Evolutionary conservation across 2,888 invertebrate genomes (phyloP).

Genomic region (Drosophila kanekoi): DNA sequence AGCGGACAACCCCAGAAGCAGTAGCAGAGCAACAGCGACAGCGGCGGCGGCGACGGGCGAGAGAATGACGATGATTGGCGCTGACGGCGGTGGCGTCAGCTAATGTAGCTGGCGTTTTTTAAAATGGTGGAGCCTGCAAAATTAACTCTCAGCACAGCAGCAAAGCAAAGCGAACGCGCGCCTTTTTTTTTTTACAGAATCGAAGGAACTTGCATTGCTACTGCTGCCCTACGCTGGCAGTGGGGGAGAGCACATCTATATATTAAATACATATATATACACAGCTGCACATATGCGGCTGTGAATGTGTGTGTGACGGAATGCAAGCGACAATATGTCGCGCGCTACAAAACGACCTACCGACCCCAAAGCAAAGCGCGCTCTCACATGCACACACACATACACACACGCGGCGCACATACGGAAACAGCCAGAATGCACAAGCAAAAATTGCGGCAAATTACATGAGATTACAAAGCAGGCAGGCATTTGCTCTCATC

Average conservation of each 20-base stretch:
- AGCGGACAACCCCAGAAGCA: conserved; percentile 34
- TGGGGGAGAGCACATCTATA: conserved; percentile 29
- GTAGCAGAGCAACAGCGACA: conserved; percentile 46
- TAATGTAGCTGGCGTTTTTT: conserved; percentile 54
- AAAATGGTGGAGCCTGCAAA: conserved; percentile 74
- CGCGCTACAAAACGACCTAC: conserved; percentile 65
- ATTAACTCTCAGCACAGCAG: conserved; percentile 23
- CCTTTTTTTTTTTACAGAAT: conserved; percentile 58
- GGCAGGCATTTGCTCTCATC: conserved; percentile 52
- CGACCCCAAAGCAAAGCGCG: conserved; percentile 62
- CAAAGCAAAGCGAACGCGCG: conserved; percentile 51
- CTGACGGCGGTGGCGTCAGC: conserved; percentile 72
- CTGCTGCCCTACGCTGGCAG: conserved; percentile 14
- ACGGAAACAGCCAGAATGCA: conserved; percentile 69
- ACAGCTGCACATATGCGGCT: conserved; percentile 6
- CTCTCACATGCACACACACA: conserved; percentile 24
- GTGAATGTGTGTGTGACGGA: conserved; percentile 44
- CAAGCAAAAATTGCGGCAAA: conserved; percentile 74
- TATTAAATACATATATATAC: conserved; percentile 4
- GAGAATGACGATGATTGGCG: conserved; percentile 67
- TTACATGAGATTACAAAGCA: conserved; percentile 78
- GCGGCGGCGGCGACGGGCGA: conserved; percentile 54
- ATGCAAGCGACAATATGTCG: conserved; percentile 64
- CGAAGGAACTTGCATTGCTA: conserved; percentile 40
- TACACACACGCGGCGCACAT: conserved; percentile 15